Evolutionary conservation across 1,140 invertebrate species (phyloP).

Genomic region (Orchestia grillus): DNA sequence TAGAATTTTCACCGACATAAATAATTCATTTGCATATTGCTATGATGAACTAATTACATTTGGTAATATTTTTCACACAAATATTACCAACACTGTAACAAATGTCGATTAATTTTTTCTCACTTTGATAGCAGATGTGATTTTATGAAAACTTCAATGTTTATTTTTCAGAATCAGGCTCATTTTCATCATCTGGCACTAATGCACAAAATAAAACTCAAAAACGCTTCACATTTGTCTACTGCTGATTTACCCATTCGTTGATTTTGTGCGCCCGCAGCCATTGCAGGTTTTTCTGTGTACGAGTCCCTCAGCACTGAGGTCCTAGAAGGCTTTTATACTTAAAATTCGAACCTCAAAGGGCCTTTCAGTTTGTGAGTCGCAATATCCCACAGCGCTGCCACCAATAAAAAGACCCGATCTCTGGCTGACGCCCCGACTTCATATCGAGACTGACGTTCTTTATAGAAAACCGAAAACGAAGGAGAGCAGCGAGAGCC

Average conservation of each 20-base stretch:
- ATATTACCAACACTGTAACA: no score
- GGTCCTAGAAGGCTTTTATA: background rate
- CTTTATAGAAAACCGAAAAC: background rate
- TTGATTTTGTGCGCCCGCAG: background rate
- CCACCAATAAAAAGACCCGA: background rate
- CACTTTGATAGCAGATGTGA: no score
- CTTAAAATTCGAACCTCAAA: slow-evolving; percentile 1
- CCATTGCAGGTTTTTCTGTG: background rate
- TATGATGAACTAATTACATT: no score
- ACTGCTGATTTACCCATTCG: background rate
- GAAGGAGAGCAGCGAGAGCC: background rate
- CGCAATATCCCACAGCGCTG: background rate
- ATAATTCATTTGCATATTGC: no score
- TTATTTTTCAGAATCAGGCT: no score
- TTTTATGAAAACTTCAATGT: no score
- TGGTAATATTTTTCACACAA: no score
- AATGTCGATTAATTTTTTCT: no score
- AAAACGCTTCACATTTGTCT: background rate
- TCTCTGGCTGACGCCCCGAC: background rate
- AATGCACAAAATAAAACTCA: background rate
- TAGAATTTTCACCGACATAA: no score
- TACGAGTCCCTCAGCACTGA: background rate
- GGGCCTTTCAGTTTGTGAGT: background rate
- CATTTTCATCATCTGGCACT: no score
- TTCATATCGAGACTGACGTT: background rate